phyloP scores from a whole-genome alignment of 2,797 vertebrate species.

The Chaunax sp. region DNA sequence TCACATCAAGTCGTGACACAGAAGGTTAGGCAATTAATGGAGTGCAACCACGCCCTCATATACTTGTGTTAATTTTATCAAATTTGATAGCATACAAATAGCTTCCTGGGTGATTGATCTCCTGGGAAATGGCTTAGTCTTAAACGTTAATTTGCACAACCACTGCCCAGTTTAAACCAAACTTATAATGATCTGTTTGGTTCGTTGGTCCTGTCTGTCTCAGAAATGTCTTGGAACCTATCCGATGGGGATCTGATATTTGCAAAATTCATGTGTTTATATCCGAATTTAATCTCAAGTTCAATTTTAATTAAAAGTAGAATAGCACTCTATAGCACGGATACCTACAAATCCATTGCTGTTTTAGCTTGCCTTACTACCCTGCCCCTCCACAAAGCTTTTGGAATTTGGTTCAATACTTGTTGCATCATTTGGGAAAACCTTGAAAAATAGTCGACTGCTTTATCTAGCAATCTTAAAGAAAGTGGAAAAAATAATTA shows the following conservation, averaged over 20 bases:
- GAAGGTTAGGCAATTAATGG: conserved; percentile 61
- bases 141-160: conserved; percentile 57
- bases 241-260: background rate
- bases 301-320: background rate
- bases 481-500: no score
- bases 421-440: no score
- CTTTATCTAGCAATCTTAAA: no score
- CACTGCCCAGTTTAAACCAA: conserved; percentile 46
- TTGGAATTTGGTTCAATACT: no score
- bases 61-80: conserved; percentile 65
- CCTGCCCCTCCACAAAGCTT: no score
- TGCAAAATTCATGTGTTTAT: background rate
- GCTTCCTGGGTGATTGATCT: conserved; percentile 50
- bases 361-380: no score
- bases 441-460: no score
- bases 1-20: conserved; percentile 48
- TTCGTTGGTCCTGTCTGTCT: conserved; percentile 40
- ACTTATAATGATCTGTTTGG: conserved; percentile 57
- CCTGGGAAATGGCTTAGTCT: conserved; percentile 56
- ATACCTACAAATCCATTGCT: no score
- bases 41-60: conserved; percentile 67
- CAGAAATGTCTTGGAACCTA: conserved; percentile 18
- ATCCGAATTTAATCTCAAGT: background rate
- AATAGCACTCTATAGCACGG: no score
- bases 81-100: conserved; percentile 63